Base-by-base conservation (phyloP, 53 echinoderm and acorn worm species). In the Mesocentrotus franciscanus region DNA sequence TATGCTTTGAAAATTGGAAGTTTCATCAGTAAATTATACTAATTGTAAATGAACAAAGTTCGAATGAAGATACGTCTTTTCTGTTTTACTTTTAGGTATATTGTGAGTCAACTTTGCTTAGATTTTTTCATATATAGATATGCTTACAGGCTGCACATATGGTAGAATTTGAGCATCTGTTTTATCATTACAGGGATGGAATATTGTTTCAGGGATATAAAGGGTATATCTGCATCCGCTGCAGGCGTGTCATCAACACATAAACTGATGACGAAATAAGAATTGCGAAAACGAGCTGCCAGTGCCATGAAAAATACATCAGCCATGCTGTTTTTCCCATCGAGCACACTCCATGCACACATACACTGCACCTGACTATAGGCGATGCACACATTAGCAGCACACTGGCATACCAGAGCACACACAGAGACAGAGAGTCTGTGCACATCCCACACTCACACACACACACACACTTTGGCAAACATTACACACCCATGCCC, bases 281-380 rank as follows among this genome's bases (percentile, higher is more conserved):
- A 81, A 81, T 36, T 17, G 81, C 36, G 81, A 81, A 81, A 81
- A 39, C 42, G 42, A 81, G 81, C 81, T 81, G 81, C 18, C 6
- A 42, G 36, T 39, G 81, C 81, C 36, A 81, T 81, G 81, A 81
- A 81, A 81, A 42, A 81, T 81, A 33, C 81, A 81, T 81, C 81
- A 81, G 81, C 81, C 81, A 81, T 81, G 81, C 81, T 81, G 81
- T 81, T 81, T 81, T 81, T 81, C 81, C 20, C 81, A 81, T 81
- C 81, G 10, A 81, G 42, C 81, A 81, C 81, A 9, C 42, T 42
- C 39, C 81, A 20, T 33, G 42, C 81, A 81, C 81, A 81, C 42
- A 81, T 81, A 81, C 17, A 27, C 81, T 81, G 81, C 42, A 81
- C 81, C 81, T 81, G 16, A 42, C 81, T 39, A 81, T 81, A 20